Conservation (phyloP, 2,888 invertebrate genomes). For the Eristalinus sepulchralis region DNA sequence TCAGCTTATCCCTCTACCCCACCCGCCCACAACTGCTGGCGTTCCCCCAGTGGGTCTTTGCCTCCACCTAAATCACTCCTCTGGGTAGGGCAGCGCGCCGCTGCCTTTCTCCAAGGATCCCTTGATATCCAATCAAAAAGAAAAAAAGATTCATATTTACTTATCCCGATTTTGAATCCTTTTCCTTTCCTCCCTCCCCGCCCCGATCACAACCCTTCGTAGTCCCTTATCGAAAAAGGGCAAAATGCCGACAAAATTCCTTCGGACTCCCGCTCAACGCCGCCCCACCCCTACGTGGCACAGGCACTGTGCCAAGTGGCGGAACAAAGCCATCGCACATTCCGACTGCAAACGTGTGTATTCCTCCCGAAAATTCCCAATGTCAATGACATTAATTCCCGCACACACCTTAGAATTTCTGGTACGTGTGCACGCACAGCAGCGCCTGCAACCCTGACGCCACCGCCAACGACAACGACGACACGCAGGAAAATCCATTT, state of each 20-base stretch:
- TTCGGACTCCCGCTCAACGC: neutral
- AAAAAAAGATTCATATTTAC: neutral
- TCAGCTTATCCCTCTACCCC: neutral
- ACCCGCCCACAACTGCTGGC: neutral
- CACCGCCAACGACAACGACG: neutral
- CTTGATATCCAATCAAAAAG: neutral
- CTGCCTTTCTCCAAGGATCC: neutral
- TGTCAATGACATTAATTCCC: conserved; percentile 70
- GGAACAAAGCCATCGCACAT: conserved; percentile 56
- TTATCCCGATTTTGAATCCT: conserved; percentile 19
- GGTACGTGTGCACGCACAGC: conserved; percentile 58
- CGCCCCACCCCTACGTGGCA: neutral
- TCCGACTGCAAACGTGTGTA: conserved; percentile 29
- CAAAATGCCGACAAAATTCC: neutral
- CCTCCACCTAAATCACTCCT: conserved; percentile 2
- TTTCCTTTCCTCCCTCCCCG: neutral
- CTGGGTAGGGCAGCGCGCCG: neutral
- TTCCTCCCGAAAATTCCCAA: conserved; percentile 54
- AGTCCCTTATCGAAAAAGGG: neutral
- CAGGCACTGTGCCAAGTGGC: conserved; percentile 10
- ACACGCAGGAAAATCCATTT: conserved; percentile 56
- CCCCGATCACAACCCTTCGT: neutral
- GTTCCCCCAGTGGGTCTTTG: neutral
- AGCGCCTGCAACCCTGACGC: neutral
- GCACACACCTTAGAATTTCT: conserved; percentile 61